Conservation (phyloP, 2,888 invertebrate species). For the Drosophila antonietae region DNA sequence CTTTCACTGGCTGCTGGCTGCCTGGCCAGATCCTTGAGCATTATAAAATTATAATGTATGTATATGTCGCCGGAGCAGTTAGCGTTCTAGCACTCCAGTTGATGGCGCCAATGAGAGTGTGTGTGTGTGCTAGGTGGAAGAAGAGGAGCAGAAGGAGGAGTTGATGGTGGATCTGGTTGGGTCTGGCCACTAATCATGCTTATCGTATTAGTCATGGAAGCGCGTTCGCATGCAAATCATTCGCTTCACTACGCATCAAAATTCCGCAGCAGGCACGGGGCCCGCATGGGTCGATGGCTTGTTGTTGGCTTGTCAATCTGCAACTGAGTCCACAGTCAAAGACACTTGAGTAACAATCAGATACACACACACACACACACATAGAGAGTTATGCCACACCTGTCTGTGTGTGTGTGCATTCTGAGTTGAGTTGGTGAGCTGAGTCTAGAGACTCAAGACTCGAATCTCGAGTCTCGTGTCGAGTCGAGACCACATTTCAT, state of each 20-base stretch:
- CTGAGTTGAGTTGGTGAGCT: slow-evolving; percentile 32
- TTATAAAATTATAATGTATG: slow-evolving; percentile 69
- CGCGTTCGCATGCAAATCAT: slow-evolving; percentile 75
- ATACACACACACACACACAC: slow-evolving; percentile 10
- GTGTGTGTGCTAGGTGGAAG: slow-evolving; percentile 16
- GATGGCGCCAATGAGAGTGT: slow-evolving; percentile 66
- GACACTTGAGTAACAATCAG: slow-evolving; percentile 32
- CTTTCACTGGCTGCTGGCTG: slow-evolving; percentile 44
- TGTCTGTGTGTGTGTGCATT: slow-evolving; percentile 45
- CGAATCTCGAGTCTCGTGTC: slow-evolving; percentile 6
- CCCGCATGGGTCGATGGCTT: slow-evolving; percentile 51
- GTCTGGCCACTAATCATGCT: slow-evolving; percentile 74
- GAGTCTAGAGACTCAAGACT: slow-evolving; percentile 14
- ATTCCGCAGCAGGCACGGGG: slow-evolving; percentile 58
- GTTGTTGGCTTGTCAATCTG: slow-evolving; percentile 67
- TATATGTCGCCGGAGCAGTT: slow-evolving; percentile 68
- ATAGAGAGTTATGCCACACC: slow-evolving; percentile 24
- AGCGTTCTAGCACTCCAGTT: slow-evolving; percentile 37
- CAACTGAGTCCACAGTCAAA: slow-evolving; percentile 42
- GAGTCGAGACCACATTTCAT: slow-evolving; percentile 56
- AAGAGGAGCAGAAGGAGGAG: background rate
- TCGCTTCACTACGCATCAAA: slow-evolving; percentile 73
- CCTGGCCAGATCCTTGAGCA: slow-evolving; percentile 22
- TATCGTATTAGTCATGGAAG: slow-evolving; percentile 78
- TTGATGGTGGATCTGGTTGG: background rate